phyloP scores from a whole-genome alignment of 1,140 invertebrate genomes.

The Drosophila punjabiensis region DNA sequence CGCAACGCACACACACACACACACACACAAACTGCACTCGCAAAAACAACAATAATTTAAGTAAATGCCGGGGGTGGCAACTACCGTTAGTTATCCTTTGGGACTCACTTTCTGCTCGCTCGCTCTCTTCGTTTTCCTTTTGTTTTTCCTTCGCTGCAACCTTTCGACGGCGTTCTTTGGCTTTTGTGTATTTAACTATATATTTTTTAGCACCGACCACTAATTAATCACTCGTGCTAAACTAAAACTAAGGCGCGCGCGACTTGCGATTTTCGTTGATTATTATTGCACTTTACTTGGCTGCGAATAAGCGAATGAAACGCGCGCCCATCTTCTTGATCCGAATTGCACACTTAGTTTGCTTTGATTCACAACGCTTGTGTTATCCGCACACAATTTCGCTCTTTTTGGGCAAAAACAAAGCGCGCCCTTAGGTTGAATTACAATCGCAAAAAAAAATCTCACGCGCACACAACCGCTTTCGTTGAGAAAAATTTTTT shows the following conservation, averaged over 20 bases:
- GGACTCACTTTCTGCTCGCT: slow-evolving; percentile 14
- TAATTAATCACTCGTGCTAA: slow-evolving; percentile 4
- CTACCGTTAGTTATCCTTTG: slow-evolving; percentile 23
- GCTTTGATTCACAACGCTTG: neutral
- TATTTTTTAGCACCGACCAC: neutral
- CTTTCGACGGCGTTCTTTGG: slow-evolving; percentile 5
- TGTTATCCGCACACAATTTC: neutral
- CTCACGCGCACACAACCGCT: too few species aligned
- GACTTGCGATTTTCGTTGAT: neutral
- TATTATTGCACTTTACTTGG: slow-evolving; percentile 7
- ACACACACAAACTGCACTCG: neutral
- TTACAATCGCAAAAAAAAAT: neutral
- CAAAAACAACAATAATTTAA: neutral
- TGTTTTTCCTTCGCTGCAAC: neutral
- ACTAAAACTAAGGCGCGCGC: neutral
- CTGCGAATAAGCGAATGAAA: neutral
- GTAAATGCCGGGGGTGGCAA: slow-evolving; percentile 13
- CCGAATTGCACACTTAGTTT: neutral
- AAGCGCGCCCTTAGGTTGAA: neutral
- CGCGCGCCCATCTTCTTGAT: neutral
- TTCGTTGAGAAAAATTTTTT: too few species aligned
- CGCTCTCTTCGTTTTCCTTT: neutral
- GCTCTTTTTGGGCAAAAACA: neutral
- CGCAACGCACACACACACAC: neutral
- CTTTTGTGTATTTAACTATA: neutral